phyloP scores from a whole-genome alignment of 2,797 vertebrate species.

The Cygnus olor region DNA sequence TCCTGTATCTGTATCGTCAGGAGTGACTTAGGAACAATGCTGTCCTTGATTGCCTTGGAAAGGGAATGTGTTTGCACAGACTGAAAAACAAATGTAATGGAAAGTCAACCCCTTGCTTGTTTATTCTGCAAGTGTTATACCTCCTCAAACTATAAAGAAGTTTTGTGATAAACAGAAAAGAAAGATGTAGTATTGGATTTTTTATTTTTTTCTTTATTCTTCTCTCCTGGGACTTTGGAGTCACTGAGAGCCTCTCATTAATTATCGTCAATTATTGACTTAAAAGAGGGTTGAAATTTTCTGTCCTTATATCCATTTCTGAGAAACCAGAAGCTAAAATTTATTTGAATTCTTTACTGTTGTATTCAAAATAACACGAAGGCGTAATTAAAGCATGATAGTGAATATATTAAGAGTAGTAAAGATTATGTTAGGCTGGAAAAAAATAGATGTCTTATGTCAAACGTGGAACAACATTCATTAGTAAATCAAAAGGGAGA shows the following conservation, averaged over 20 bases:
- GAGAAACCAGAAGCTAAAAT: not conserved
- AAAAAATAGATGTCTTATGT: not conserved
- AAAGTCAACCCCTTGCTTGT: not conserved
- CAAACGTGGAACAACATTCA: not conserved
- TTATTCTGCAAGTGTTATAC: not conserved
- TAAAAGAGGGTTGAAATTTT: not conserved
- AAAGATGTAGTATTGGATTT: accelerated
- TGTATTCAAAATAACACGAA: not conserved
- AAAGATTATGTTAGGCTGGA: not conserved
- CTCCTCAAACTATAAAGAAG: not conserved
- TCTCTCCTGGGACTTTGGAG: not conserved
- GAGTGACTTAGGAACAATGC: not conserved
- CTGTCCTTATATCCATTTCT: not conserved
- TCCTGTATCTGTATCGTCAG: not conserved
- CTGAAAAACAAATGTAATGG: not conserved
- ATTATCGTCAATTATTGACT: not conserved
- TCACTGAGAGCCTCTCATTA: not conserved
- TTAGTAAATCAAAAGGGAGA: not conserved
- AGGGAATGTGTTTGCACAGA: not conserved
- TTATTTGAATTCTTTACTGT: not conserved
- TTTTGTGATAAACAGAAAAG: not conserved
- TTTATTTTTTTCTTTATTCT: not conserved
- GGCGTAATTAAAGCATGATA: not conserved
- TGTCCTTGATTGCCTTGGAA: not conserved
- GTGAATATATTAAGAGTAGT: not conserved